A percentile compares a stretch with the other conserved stretches of the same genome.
Conservation (phyloP, 2,113 vertebrate genomes). For the Chaetops frenatus region DNA sequence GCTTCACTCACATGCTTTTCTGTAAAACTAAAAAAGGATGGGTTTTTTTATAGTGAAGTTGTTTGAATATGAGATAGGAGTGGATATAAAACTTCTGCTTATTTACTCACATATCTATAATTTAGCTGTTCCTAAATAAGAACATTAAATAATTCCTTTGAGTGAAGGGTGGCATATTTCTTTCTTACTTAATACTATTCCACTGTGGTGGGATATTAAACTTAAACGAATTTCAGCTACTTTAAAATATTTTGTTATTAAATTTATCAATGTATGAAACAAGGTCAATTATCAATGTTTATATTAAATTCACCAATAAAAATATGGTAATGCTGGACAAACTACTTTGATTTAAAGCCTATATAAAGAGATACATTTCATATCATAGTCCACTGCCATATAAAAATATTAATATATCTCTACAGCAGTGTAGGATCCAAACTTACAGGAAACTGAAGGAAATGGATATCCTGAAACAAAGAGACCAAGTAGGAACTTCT, state of each 20-base stretch:
- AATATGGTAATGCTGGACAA: neutral
- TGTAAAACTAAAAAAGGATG: neutral
- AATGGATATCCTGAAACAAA: neutral
- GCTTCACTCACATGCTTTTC: neutral
- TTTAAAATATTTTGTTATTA: neutral
- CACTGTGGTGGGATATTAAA: neutral
- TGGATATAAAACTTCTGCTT: neutral
- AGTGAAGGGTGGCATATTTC: neutral
- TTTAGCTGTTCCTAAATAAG: neutral
- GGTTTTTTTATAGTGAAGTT: neutral
- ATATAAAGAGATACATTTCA: neutral
- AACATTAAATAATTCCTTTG: neutral
- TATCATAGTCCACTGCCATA: neutral
- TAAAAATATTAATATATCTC: neutral
- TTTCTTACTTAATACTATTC: neutral
- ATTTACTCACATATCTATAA: neutral
- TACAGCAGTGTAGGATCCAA: neutral
- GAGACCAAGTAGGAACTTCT: neutral
- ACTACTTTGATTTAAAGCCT: neutral
- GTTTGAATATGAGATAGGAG: neutral
- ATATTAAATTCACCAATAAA: neutral
- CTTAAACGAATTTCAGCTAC: neutral
- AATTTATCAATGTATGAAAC: neutral
- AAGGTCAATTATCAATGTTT: neutral
- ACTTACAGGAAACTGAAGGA: neutral